Percentiles rank a stretch among this genome's conserved stretches.
Conservation (phyloP, 2,888 invertebrate species). For the Drosophila longiperda region DNA sequence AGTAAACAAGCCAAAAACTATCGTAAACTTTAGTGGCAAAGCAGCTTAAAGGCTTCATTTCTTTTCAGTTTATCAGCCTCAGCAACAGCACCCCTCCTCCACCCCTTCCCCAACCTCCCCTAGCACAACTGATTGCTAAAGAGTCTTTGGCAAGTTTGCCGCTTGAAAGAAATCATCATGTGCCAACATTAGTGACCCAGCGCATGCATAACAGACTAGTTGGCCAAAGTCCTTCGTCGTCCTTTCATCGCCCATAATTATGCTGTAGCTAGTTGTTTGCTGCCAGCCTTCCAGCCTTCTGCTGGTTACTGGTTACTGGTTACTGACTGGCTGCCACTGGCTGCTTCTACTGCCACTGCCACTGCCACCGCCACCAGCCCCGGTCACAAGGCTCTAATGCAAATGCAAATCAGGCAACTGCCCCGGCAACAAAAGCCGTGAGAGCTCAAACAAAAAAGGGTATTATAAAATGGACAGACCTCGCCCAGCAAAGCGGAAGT, state of each 20-base stretch:
- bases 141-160: constrained; percentile 50
- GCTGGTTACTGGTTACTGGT: constrained; percentile 3
- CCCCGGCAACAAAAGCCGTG: constrained; percentile 59
- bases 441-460: constrained; percentile 62
- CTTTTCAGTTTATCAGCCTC: constrained; percentile 42
- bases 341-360: background rate
- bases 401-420: constrained; percentile 64
- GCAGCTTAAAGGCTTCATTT: constrained; percentile 53
- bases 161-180: constrained; percentile 52
- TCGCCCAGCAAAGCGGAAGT: constrained; percentile 46
- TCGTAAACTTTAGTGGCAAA: constrained; percentile 39
- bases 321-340: constrained; percentile 13
- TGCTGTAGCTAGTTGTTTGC: constrained; percentile 37
- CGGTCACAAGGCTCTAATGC: constrained; percentile 47
- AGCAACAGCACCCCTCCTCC: constrained; percentile 27
- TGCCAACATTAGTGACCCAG: constrained; percentile 55
- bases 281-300: constrained; percentile 2
- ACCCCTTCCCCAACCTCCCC: background rate
- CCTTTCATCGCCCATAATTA: constrained; percentile 58
- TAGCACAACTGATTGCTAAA: constrained; percentile 38
- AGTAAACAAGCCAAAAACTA: constrained; percentile 56
- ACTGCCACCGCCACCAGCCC: background rate
- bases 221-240: constrained; percentile 29
- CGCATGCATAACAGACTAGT: constrained; percentile 43
- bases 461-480: constrained; percentile 67